These are phyloP conservation scores for Poecilia velifera DNA, from an alignment of 2,797 vertebrate genomes.

Conservation along the genomic window DNA sequence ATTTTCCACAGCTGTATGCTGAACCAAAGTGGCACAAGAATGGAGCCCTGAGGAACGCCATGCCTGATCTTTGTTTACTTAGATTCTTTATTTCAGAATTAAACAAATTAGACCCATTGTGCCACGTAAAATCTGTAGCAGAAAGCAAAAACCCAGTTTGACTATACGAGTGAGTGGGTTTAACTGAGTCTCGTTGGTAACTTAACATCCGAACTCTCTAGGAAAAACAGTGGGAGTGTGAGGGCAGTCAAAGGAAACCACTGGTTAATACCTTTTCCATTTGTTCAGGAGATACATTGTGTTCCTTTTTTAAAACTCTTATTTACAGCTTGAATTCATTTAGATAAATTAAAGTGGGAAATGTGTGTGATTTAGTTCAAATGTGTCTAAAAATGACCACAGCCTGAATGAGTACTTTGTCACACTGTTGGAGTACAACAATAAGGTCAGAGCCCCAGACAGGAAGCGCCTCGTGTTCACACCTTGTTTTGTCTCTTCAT, in stretches of 20 bases:
- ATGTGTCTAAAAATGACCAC: neutral
- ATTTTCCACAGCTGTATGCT: neutral
- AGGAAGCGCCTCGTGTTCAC: slow-evolving; percentile 24
- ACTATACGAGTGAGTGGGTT: neutral
- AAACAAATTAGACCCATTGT: neutral
- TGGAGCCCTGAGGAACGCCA: neutral
- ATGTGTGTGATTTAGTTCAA: neutral
- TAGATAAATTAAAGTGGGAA: neutral
- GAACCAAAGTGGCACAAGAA: neutral
- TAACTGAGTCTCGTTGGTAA: neutral
- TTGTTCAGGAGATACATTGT: neutral
- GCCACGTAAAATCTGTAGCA: neutral
- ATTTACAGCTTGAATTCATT: neutral
- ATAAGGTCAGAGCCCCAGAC: slow-evolving; percentile 14
- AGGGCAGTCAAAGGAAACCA: neutral
- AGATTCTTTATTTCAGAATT: neutral
- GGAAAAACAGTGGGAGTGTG: neutral
- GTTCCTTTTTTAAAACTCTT: neutral
- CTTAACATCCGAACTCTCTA: neutral
- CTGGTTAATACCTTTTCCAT: neutral
- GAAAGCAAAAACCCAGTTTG: neutral
- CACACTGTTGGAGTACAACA: neutral
- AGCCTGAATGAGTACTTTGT: neutral
- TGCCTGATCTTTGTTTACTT: neutral
- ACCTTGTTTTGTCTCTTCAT: slow-evolving; percentile 10